A percentile compares a stretch with the other conserved stretches of the same genome.
These are phyloP conservation scores for Exephanes ischioxanthus DNA, from an alignment of 2,888 invertebrate species.

Conservation along the genomic window DNA sequence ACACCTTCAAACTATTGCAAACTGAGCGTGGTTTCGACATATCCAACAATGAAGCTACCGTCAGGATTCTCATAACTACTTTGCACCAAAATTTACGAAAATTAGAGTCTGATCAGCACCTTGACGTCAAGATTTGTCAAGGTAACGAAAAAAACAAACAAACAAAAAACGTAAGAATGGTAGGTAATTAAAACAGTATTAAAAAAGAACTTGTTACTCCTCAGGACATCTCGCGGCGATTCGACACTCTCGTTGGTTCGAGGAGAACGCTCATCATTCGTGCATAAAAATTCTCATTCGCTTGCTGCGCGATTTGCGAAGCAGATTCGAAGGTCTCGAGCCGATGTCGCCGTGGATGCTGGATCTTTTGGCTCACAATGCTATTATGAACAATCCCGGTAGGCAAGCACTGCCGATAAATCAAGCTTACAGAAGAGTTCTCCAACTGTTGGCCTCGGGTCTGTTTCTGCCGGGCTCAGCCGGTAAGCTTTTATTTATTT, in stretches of 20 bases:
- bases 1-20: slow-evolving; percentile 86
- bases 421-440: slow-evolving; percentile 93
- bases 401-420: slow-evolving; percentile 97
- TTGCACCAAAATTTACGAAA: slow-evolving; percentile 97
- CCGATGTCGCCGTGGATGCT: slow-evolving; percentile 98
- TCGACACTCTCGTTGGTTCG: slow-evolving; percentile 98
- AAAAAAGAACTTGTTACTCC: neutral
- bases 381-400: slow-evolving; percentile 98
- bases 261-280: slow-evolving; percentile 98
- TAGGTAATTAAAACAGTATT: neutral
- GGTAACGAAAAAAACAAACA: slow-evolving; percentile 77
- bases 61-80: slow-evolving; percentile 96
- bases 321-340: slow-evolving; percentile 95
- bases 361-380: slow-evolving; percentile 97
- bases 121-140: slow-evolving; percentile 87
- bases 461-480: slow-evolving; percentile 97
- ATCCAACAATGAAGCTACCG: slow-evolving; percentile 93
- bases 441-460: slow-evolving; percentile 97
- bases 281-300: slow-evolving; percentile 98
- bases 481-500: slow-evolving; percentile 83
- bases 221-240: slow-evolving; percentile 95
- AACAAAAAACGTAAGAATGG: neutral
- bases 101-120: slow-evolving; percentile 94
- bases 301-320: slow-evolving; percentile 95
- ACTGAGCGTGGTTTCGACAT: slow-evolving; percentile 95